phyloP scores from a whole-genome alignment of 2,797 vertebrate species.

The Fistularia tabacaria region DNA sequence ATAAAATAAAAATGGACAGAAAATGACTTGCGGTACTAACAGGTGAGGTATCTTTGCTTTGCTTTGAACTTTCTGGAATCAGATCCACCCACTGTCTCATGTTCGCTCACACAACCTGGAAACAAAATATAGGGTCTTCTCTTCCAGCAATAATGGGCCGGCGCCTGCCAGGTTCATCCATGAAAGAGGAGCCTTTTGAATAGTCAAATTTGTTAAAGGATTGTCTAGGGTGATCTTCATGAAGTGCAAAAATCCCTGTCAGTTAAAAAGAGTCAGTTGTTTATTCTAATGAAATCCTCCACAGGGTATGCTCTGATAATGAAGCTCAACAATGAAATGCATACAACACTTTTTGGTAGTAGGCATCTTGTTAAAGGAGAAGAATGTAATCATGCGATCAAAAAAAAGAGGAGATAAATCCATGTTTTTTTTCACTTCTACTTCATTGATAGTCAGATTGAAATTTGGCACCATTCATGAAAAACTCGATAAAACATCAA shows the following conservation, averaged over 20 bases:
- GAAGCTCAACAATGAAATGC: no score
- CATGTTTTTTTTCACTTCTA: no score
- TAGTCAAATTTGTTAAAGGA: constrained; percentile 41
- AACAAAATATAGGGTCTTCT: constrained; percentile 54
- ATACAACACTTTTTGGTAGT: no score
- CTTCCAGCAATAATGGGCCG: constrained; percentile 32
- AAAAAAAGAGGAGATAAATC: no score
- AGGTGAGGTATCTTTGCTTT: constrained; percentile 6
- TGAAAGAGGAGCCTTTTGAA: constrained; percentile 57
- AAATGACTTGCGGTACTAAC: not conserved
- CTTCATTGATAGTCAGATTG: no score
- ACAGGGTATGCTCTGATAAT: not conserved
- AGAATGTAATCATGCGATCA: no score
- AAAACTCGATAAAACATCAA: no score
- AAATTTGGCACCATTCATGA: no score
- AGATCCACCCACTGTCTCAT: constrained; percentile 24
- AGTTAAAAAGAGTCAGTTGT: constrained; percentile 30
- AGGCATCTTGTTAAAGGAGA: no score
- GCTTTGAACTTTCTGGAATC: constrained; percentile 36
- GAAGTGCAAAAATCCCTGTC: constrained; percentile 13
- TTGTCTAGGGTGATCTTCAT: constrained; percentile 5
- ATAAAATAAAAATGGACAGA: no score
- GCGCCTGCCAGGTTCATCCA: constrained; percentile 55
- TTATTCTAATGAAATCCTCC: constrained; percentile 1
- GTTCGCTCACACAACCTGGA: constrained; percentile 32